Conservation (phyloP, 2,113 vertebrate species). For the Garra rufa region DNA sequence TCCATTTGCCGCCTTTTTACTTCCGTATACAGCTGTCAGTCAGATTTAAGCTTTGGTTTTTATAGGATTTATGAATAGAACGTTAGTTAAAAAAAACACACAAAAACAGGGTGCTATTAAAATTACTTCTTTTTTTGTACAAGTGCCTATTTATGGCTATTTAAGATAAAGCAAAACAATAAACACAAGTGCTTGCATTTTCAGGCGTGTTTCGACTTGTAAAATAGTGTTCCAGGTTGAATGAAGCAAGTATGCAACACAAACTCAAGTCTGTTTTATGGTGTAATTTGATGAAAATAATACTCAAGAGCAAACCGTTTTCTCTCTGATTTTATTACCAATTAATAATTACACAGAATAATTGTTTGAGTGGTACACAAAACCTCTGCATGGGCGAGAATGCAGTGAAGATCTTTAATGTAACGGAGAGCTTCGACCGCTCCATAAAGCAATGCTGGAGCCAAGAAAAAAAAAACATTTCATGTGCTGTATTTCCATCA, state of each 20-base stretch:
- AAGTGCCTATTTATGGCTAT: background rate
- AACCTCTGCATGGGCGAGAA: background rate
- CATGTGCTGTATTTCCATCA: background rate
- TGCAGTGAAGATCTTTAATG: background rate
- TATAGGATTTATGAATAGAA: background rate
- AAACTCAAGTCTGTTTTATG: background rate
- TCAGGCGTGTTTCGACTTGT: conserved; percentile 33
- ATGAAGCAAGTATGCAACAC: background rate
- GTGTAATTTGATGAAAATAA: background rate
- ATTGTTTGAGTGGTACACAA: background rate
- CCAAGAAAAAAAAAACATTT: background rate
- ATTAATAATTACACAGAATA: background rate
- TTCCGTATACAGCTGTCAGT: conserved; percentile 45
- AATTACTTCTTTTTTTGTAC: background rate
- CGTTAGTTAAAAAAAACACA: background rate
- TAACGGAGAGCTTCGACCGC: background rate
- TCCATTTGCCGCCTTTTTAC: conserved; percentile 59
- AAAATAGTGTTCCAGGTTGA: background rate
- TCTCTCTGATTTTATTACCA: background rate
- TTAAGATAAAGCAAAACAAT: background rate
- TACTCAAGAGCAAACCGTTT: background rate
- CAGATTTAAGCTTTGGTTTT: background rate
- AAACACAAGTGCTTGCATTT: background rate
- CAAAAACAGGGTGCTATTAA: background rate
- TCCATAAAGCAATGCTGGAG: background rate